These are phyloP conservation scores for Cinclus cinclus DNA, from an alignment of 2,113 vertebrate genomes.

Conservation along the genomic window DNA sequence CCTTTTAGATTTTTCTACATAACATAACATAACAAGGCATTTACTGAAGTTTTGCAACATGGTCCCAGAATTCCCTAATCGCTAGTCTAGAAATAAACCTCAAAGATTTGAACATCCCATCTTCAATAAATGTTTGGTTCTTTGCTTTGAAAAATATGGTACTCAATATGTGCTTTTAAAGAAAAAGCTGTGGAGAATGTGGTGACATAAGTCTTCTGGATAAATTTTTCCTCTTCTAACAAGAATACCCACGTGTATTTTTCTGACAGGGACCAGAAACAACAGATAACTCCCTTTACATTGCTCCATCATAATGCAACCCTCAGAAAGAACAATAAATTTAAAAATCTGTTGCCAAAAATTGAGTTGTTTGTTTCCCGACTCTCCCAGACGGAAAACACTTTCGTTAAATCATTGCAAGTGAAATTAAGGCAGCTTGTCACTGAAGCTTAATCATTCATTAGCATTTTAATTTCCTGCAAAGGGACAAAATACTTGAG, in stretches of 20 bases:
- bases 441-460: conserved; percentile 18
- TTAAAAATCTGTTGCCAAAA: conserved; percentile 27
- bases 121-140: background rate
- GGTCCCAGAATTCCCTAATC: background rate
- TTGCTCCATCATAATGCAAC: background rate
- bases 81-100: background rate
- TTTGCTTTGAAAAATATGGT: background rate
- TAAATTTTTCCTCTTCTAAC: background rate
- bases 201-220: background rate
- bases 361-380: conserved; percentile 17
- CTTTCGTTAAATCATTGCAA: conserved; percentile 19
- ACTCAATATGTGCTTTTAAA: background rate
- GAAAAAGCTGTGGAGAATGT: background rate
- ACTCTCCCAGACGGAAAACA: conserved; percentile 18
- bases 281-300: background rate
- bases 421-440: conserved; percentile 52
- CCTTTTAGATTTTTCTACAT: background rate
- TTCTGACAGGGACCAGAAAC: conserved; percentile 8
- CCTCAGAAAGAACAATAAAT: conserved; percentile 36
- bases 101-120: background rate
- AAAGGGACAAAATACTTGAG: conserved; percentile 29
- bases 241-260: background rate
- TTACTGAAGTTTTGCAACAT: background rate
- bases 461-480: conserved; percentile 46
- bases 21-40: background rate